Percentiles rank a stretch among this genome's conserved stretches.
phyloP scores from a whole-genome alignment of 2,797 vertebrate species.

The Alfaro cultratus region DNA sequence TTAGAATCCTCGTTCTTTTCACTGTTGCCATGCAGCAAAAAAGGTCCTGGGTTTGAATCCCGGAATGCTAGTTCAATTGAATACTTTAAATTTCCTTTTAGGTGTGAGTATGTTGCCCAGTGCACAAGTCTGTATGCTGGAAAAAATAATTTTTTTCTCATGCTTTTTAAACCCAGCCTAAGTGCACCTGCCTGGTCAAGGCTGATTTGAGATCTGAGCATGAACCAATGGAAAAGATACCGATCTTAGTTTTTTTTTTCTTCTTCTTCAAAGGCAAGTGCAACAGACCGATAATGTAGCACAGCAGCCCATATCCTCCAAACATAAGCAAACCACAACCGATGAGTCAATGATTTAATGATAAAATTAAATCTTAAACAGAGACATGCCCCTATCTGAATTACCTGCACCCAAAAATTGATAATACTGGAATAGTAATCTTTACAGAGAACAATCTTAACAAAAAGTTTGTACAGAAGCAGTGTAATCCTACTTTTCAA shows the following conservation, averaged over 20 bases:
- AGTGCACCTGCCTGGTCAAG: constrained; percentile 18
- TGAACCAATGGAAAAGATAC: constrained; percentile 23
- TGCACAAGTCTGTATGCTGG: neutral
- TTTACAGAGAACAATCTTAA: neutral
- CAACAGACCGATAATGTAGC: constrained; percentile 17
- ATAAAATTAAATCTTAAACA: neutral
- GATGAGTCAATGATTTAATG: constrained; percentile 6
- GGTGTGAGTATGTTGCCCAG: neutral
- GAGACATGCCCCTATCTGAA: constrained; percentile 3
- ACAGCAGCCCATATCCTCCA: constrained; percentile 2
- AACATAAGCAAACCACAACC: constrained; percentile 3
- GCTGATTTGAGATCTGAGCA: constrained; percentile 16
- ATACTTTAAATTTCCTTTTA: neutral
- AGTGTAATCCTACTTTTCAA: neutral
- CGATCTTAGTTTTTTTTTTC: constrained; percentile 19
- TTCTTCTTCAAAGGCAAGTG: constrained; percentile 22
- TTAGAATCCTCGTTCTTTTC: neutral
- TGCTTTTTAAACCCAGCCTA: neutral
- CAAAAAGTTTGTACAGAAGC: neutral
- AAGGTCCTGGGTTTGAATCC: neutral
- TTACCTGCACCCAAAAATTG: neutral
- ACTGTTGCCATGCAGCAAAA: neutral
- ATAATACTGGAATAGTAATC: neutral
- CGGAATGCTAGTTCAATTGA: neutral
- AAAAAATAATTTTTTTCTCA: neutral